phyloP scores from a whole-genome alignment of 2,888 invertebrate species.

The Caenorhabditis parvicauda region DNA sequence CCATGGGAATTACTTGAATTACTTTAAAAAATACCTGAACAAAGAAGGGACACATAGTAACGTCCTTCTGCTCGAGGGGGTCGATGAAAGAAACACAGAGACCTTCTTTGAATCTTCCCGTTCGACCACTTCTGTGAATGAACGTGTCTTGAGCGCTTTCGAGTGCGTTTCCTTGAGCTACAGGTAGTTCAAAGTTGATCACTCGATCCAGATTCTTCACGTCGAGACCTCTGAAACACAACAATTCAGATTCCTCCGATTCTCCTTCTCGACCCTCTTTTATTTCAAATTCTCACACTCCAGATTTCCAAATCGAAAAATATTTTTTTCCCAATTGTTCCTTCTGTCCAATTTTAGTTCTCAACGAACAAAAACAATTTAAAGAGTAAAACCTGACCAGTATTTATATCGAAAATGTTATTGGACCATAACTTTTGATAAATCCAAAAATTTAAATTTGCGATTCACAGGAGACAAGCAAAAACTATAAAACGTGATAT shows the following conservation, averaged over 20 bases:
- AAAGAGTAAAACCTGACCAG: no score
- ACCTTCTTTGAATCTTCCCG: conserved; percentile 64
- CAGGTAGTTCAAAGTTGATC: conserved; percentile 67
- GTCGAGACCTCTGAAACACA: conserved; percentile 75
- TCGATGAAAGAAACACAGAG: conserved; percentile 38
- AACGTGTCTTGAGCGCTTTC: conserved; percentile 17
- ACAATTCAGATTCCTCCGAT: background rate
- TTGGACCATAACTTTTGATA: no score
- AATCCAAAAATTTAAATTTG: background rate
- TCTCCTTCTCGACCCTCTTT: no score
- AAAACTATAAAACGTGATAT: no score
- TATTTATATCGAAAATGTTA: no score
- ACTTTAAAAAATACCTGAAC: no score
- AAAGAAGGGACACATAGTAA: no score
- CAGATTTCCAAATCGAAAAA: background rate
- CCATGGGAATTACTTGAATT: no score
- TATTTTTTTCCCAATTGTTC: no score
- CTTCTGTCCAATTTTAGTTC: background rate
- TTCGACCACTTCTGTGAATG: conserved; percentile 68
- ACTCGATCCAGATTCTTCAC: conserved; percentile 73
- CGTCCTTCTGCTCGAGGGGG: conserved; percentile 4
- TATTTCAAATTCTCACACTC: no score
- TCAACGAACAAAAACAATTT: background rate
- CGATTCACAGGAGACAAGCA: no score
- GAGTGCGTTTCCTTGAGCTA: conserved; percentile 57